Percentiles rank a stretch among this genome's conserved stretches.
These are phyloP conservation scores for Eubucco bourcierii DNA, from an alignment of 2,113 vertebrate genomes.

Conservation along the genomic window DNA sequence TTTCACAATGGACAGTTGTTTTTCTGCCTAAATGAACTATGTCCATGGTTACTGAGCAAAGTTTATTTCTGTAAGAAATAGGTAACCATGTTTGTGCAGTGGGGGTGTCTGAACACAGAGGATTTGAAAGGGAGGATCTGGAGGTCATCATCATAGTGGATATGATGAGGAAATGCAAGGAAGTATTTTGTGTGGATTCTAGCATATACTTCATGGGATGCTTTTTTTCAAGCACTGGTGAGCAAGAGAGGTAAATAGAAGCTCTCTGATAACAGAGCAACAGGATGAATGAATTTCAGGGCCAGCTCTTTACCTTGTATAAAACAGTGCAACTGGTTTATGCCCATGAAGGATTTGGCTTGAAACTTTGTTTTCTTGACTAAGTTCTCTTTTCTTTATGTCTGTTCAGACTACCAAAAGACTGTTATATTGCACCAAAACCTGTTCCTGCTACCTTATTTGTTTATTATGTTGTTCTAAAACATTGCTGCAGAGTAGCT, in stretches of 20 bases:
- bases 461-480: background rate
- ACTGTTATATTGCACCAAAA: background rate
- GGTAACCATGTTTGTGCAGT: slow-evolving; percentile 64
- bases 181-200: slow-evolving; percentile 58
- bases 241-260: slow-evolving; percentile 20
- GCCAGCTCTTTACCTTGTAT: background rate
- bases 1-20: slow-evolving; percentile 57
- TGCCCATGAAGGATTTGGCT: background rate
- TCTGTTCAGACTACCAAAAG: background rate
- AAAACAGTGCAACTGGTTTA: slow-evolving; percentile 22
- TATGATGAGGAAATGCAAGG: slow-evolving; percentile 59
- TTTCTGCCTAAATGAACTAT: slow-evolving; percentile 61
- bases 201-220: slow-evolving; percentile 52
- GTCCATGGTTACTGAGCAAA: slow-evolving; percentile 66
- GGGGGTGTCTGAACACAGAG: slow-evolving; percentile 43
- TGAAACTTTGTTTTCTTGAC: slow-evolving; percentile 24
- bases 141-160: slow-evolving; percentile 62
- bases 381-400: slow-evolving; percentile 35
- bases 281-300: slow-evolving; percentile 14
- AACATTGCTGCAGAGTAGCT: background rate
- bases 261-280: slow-evolving; percentile 38
- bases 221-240: slow-evolving; percentile 47
- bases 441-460: background rate
- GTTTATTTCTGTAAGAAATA: slow-evolving; percentile 70
- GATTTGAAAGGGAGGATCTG: slow-evolving; percentile 50